Evolutionary conservation across 2,113 vertebrate species (phyloP).

Genomic region (Proteles cristata): DNA sequence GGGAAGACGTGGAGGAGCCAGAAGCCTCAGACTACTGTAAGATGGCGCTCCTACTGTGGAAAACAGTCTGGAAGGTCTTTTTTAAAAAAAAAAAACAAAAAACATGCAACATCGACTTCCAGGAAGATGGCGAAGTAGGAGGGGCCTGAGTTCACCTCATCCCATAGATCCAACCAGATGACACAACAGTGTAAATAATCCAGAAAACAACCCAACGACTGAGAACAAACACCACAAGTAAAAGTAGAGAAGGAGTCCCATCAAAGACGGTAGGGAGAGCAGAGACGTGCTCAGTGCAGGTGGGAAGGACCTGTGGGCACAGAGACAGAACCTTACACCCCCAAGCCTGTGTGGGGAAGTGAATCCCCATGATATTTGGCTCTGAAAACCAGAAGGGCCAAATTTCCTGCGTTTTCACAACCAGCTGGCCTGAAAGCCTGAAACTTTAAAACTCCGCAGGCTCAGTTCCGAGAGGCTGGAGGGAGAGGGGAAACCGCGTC

Average conservation of each 20-base stretch:
- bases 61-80: background rate
- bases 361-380: background rate
- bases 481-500: background rate
- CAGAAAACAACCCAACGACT: background rate
- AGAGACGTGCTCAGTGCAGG: no score
- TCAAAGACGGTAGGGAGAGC: background rate
- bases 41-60: rapidly evolving
- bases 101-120: background rate
- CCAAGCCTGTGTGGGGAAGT: background rate
- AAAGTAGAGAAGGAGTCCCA: background rate
- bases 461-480: background rate
- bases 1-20: background rate
- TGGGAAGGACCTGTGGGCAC: background rate
- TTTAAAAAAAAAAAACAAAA: background rate
- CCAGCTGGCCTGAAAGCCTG: background rate
- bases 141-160: background rate
- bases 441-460: background rate
- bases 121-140: background rate
- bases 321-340: background rate
- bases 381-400: background rate
- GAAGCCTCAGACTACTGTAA: rapidly evolving
- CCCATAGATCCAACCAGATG: background rate
- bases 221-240: background rate
- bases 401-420: background rate
- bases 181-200: background rate